Evolutionary conservation across 2,113 vertebrate genomes (phyloP).

Genomic region (Calidris pygmaea): DNA sequence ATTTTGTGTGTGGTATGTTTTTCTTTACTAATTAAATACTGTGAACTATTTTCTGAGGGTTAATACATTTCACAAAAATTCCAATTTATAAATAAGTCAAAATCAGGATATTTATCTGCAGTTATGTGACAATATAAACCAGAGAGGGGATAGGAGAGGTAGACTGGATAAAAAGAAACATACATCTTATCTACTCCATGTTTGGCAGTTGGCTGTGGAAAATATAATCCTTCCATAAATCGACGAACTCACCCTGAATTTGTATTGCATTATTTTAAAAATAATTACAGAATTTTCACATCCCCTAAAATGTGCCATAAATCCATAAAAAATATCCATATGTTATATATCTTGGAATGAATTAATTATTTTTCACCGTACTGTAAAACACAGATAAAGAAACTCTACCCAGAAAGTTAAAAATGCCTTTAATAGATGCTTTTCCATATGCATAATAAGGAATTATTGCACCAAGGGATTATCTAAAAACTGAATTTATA

Average conservation of each 20-base stretch:
- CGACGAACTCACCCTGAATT: background rate
- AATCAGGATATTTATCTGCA: constrained; percentile 8
- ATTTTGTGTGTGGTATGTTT: background rate
- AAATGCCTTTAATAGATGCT: constrained; percentile 10
- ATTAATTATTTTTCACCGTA: constrained; percentile 52
- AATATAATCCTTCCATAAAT: constrained; percentile 51
- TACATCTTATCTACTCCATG: background rate
- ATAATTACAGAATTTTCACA: constrained; percentile 46
- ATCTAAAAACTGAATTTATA: constrained; percentile 11
- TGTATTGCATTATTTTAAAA: constrained; percentile 40
- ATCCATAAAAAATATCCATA: constrained; percentile 44
- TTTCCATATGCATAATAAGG: constrained; percentile 21
- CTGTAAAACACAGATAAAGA: constrained; percentile 55
- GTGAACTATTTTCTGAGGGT: background rate
- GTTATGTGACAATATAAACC: background rate
- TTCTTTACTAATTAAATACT: constrained; percentile 29
- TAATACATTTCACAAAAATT: background rate
- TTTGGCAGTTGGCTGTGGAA: constrained; percentile 41
- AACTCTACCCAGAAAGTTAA: constrained; percentile 40
- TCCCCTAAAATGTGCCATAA: constrained; percentile 34
- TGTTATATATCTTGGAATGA: constrained; percentile 33
- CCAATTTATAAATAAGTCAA: constrained; percentile 4
- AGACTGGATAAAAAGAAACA: background rate
- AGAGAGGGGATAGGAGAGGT: background rate
- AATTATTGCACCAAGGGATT: constrained; percentile 38